phyloP scores from a whole-genome alignment of 2,888 invertebrate genomes.

The Eupithecia abbreviata region DNA sequence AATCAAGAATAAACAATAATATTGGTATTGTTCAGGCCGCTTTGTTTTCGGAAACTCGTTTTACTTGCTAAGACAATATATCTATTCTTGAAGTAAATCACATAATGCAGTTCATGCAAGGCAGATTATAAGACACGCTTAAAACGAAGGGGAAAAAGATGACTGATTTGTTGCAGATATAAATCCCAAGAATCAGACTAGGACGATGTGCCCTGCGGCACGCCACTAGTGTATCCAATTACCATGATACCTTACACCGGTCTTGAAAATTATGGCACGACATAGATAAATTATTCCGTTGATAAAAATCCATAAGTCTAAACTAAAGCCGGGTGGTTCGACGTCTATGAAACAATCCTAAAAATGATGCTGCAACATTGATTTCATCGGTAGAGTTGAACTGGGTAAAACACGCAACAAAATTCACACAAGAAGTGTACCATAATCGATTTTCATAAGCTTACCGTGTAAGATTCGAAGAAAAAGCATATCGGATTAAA shows the following conservation, averaged over 20 bases:
- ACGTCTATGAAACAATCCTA: constrained; percentile 43
- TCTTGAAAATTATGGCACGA: constrained; percentile 57
- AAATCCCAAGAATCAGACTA: constrained; percentile 68
- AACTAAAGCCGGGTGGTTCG: not conserved
- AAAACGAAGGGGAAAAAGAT: constrained; percentile 15
- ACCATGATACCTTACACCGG: constrained; percentile 69
- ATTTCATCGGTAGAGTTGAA: constrained; percentile 14
- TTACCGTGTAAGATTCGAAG: constrained; percentile 17
- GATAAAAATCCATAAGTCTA: constrained; percentile 49
- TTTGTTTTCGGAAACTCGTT: constrained; percentile 50
- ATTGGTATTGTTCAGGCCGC: constrained; percentile 49
- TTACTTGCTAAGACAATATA: constrained; percentile 52
- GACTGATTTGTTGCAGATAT: constrained; percentile 72
- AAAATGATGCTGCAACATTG: constrained; percentile 14
- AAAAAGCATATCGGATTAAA: constrained; percentile 14
- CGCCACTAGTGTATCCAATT: constrained; percentile 78
- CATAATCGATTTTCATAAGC: constrained; percentile 24
- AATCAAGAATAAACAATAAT: constrained; percentile 51
- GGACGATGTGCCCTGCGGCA: constrained; percentile 73
- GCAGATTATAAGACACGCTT: not conserved
- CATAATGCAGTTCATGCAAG: not conserved
- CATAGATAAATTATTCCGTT: constrained; percentile 53
- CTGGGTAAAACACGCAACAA: constrained; percentile 18
- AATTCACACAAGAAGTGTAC: constrained; percentile 27
- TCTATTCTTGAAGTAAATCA: constrained; percentile 32